Conservation (phyloP, 2,113 vertebrate species). For the Nestor notabilis region DNA sequence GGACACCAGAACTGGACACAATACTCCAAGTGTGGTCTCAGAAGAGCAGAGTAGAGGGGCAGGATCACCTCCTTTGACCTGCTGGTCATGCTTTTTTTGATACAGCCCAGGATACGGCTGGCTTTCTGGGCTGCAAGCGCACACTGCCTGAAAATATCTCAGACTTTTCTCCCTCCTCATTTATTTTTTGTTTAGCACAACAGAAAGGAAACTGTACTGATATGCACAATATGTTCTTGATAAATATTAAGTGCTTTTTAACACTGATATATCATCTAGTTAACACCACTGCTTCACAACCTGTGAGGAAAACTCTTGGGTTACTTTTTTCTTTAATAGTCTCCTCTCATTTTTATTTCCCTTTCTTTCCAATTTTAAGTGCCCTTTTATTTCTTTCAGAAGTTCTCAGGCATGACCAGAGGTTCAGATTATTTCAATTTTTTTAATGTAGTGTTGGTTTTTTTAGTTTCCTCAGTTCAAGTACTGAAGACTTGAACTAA, state of each 20-base stretch:
- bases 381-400: not conserved
- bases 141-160: too few species aligned
- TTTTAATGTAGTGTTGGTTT: not conserved
- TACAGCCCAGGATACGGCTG: too few species aligned
- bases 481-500: not conserved
- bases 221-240: not conserved
- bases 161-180: not conserved
- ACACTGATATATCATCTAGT: not conserved
- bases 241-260: not conserved
- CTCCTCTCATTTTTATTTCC: not conserved
- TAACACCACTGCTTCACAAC: not conserved
- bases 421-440: not conserved
- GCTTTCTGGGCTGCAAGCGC: too few species aligned
- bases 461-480: not conserved
- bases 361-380: not conserved
- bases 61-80: too few species aligned
- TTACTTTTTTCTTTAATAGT: not conserved
- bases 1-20: too few species aligned
- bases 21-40: too few species aligned
- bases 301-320: not conserved
- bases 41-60: too few species aligned
- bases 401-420: not conserved
- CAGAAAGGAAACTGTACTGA: not conserved
- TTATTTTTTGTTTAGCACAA: not conserved
- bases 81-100: too few species aligned